Base-by-base conservation (phyloP, 2,888 invertebrate genomes). In the Congeria kusceri region DNA sequence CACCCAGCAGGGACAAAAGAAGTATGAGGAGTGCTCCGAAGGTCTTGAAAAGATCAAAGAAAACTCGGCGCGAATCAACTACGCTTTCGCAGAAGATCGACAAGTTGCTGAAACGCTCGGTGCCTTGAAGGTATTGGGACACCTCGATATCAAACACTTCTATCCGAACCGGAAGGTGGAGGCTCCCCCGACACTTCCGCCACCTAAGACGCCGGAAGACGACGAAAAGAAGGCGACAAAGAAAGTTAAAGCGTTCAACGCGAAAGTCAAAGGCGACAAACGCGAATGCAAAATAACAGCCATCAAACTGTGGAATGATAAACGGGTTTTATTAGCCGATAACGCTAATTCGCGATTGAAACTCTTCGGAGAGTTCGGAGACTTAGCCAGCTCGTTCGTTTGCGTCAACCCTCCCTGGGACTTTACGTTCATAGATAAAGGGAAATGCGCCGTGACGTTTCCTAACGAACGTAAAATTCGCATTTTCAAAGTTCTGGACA, bases 161-260 rank as follows among this genome's bases (percentile, higher is more conserved):
- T 80, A 80, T 32, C 83, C 83, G 3, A 76, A 80, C 25, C 68
- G 75, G 27, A 77, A 77, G 28, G 73, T 72, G 15, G 59, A 27
- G 1, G 72, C 80, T 5, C 83, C 83, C 23, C 75, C 77, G 18
- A 72, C 77, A 3, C 83, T 80, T 0, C 80, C 83, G 3, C 68
- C 83, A 28, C 80, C 83, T 1, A 7, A n/a, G 13, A 72, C 56
- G 4, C 65, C 70, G 25, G 65, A 74, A 23, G 75, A 77, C 13
- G 76, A 77, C 25, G 78, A 61, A 39, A 77, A 80, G 61, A 83
- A 83, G 56, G 64, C 77, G 15, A 57, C 73, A 1, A 70, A 76
- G 61, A 83, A 83, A 65, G n/a, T 80, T 9, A 83, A 83, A 67
- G 71, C 80, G 4, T 80, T 83, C 53, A 83, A 76, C 56, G 77